These are phyloP conservation scores for Chaetura pelagica DNA, from an alignment of 2,113 vertebrate genomes.

Conservation along the genomic window DNA sequence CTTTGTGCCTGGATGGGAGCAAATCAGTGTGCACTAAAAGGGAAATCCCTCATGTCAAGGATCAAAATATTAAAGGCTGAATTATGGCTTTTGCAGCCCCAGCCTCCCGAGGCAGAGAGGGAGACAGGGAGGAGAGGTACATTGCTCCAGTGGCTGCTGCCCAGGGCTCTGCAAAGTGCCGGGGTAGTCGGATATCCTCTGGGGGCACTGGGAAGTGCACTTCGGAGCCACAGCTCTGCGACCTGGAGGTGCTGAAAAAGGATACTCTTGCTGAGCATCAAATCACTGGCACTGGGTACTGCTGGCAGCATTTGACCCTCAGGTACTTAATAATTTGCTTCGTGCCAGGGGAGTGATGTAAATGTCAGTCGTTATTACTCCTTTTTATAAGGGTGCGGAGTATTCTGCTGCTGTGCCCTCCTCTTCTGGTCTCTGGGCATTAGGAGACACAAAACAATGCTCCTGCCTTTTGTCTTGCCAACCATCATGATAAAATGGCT, in stretches of 20 bases:
- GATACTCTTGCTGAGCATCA: neutral
- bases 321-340: fast-evolving
- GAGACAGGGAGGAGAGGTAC: neutral
- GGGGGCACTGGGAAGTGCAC: neutral
- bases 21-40: neutral
- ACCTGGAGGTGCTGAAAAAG: neutral
- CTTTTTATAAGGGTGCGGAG: neutral
- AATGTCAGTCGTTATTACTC: neutral
- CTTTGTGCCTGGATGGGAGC: neutral
- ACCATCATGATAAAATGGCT: fast-evolving
- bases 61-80: slow-evolving; percentile 35
- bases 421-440: neutral
- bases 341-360: neutral
- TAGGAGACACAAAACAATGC: neutral
- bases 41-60: neutral
- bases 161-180: slow-evolving; percentile 1
- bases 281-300: neutral
- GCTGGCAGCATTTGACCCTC: neutral
- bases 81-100: neutral
- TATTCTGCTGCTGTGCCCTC: neutral
- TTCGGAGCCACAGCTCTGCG: neutral
- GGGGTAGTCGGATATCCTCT: slow-evolving; percentile 12
- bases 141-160: neutral
- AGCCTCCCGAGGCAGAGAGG: neutral
- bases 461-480: neutral